Evolutionary conservation across 2,888 invertebrate species (phyloP).

Genomic region (Stegana nigrithorax): DNA sequence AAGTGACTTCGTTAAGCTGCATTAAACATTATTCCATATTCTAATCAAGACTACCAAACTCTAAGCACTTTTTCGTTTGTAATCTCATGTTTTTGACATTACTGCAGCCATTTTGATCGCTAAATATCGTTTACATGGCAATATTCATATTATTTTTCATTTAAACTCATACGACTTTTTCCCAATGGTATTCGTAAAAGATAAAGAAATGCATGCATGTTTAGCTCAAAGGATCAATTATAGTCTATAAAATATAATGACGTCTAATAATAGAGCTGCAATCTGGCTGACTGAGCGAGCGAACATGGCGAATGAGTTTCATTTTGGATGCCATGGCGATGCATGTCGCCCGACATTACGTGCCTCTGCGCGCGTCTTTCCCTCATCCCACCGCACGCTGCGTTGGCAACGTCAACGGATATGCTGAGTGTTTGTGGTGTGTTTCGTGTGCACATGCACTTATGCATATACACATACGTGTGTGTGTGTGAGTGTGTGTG

Average conservation of each 20-base stretch:
- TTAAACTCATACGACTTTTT: conserved; percentile 56
- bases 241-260: conserved; percentile 69
- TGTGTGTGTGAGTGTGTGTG: background rate
- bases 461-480: conserved; percentile 16
- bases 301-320: conserved; percentile 2
- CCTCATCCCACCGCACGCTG: background rate
- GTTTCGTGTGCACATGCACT: conserved; percentile 37
- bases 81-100: too few species aligned
- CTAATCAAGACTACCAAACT: too few species aligned
- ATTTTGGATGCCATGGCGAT: conserved; percentile 31
- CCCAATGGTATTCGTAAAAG: too few species aligned
- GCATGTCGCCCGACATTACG: conserved; percentile 49
- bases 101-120: too few species aligned
- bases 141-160: conserved; percentile 53
- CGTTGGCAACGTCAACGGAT: background rate
- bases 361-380: conserved; percentile 8
- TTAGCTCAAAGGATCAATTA: conserved; percentile 60
- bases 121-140: conserved; percentile 19
- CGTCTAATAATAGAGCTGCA: conserved; percentile 67
- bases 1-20: too few species aligned
- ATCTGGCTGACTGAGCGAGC: conserved; percentile 37
- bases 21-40: too few species aligned
- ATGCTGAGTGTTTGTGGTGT: conserved; percentile 19
- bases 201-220: conserved; percentile 55
- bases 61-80: too few species aligned